Evolutionary conservation across 2,797 vertebrate species (phyloP), one percentile per base, ranked within the genome.

Genomic region (Diplodus sargus): DNA sequence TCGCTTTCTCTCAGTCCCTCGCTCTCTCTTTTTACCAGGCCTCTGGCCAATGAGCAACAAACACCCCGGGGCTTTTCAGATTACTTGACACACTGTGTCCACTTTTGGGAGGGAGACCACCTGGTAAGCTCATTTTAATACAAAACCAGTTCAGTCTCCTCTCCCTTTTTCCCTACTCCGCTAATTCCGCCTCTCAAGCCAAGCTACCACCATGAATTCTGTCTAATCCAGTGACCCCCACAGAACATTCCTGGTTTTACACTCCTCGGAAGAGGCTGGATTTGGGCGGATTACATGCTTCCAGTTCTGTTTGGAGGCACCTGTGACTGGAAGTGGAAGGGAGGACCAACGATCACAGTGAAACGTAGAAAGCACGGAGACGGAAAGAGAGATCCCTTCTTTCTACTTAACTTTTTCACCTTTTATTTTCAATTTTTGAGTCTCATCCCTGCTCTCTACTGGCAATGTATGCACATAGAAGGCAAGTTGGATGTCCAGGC

Each of bases 91-190:
- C 94, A 94, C 93, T 95, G 95, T 95, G 94, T 96, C 94, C 94
- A 95, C 95, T 96, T 96, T 95, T 95, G 91, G 87, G 90, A 93
- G 94, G 92, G 95, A 94, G 96, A 97, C 96, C 94, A 95, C 95
- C 95, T 96, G 94, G 95, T 94, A 96, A 95, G 94, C 95, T 94
- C 88, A 96, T 95, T 96, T 96, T 95, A 96, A 96, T 95, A 94
- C 90, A 95, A 93, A 93, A 90, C 89, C 91, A 81, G 87, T 88
- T 90, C 86, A 86, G 89, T 85, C 90, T 90, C 89, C 88, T 91
- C 90, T 93, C 86, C 89, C 89, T 92, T 89, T 90, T 83, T 73
- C 69, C 88, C 75, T 82, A 87, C 92, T 93, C 87, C 76, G 93
- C 94, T 96, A 93, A 94, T 94, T 95, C 94, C 88, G 92, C 92